phyloP scores from a whole-genome alignment of 2,113 vertebrate genomes.

The Campylomormyrus numenius region DNA sequence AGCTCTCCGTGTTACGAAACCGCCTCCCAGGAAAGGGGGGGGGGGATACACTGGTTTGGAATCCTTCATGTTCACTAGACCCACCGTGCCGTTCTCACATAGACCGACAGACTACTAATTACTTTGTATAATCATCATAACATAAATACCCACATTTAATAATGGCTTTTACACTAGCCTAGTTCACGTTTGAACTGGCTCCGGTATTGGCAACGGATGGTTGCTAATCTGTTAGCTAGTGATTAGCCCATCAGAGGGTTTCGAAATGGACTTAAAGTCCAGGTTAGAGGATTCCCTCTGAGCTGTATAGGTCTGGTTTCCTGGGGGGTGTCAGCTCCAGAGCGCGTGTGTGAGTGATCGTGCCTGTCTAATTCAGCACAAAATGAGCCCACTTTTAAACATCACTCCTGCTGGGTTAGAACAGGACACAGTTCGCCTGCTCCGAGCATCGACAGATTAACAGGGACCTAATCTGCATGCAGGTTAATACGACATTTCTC shows the following conservation, averaged over 20 bases:
- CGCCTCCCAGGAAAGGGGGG: neutral
- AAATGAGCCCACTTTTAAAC: neutral
- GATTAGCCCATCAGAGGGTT: neutral
- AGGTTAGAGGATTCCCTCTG: neutral
- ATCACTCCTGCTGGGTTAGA: neutral
- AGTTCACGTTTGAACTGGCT: neutral
- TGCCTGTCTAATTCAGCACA: neutral
- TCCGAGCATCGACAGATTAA: neutral
- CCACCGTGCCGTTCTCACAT: neutral
- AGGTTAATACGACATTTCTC: neutral
- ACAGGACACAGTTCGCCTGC: neutral
- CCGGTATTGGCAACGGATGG: neutral
- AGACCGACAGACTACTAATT: neutral
- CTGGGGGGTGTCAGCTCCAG: neutral
- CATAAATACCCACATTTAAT: neutral
- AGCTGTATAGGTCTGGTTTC: neutral
- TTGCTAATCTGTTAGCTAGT: neutral
- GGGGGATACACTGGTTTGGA: neutral
- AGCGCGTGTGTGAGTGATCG: neutral
- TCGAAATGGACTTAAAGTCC: neutral
- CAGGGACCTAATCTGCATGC: neutral
- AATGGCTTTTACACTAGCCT: neutral
- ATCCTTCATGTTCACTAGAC: neutral
- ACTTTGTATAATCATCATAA: neutral
- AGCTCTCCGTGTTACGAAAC: neutral